phyloP scores from a whole-genome alignment of 2,888 invertebrate species.

The Falcaria lacertinaria region DNA sequence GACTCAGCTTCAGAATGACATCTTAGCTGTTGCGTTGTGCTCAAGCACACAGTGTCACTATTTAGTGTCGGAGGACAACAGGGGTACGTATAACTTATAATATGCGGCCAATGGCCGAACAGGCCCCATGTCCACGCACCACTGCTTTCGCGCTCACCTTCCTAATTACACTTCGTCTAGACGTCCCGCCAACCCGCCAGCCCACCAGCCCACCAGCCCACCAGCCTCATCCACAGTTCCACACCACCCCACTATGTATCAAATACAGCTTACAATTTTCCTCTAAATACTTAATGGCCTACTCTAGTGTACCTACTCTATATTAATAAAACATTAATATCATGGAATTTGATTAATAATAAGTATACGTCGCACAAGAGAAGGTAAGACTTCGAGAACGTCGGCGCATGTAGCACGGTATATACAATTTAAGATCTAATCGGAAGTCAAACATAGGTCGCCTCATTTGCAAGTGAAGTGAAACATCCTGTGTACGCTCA shows the following conservation, averaged over 20 bases:
- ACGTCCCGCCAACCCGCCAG: slow-evolving; percentile 48
- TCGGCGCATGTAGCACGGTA: neutral
- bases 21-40: no score
- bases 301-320: no score
- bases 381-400: no score
- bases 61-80: no score
- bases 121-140: slow-evolving; percentile 32
- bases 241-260: slow-evolving; percentile 40
- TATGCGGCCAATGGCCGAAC: slow-evolving; percentile 41
- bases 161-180: slow-evolving; percentile 75
- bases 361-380: no score
- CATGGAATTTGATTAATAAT: no score
- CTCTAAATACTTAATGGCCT: slow-evolving; percentile 20
- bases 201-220: slow-evolving; percentile 40
- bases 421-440: neutral
- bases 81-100: no score
- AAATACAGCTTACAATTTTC: slow-evolving; percentile 40
- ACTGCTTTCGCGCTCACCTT: slow-evolving; percentile 69
- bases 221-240: slow-evolving; percentile 29
- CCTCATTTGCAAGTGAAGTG: neutral
- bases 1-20: no score
- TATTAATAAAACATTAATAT: no score
- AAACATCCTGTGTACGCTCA: neutral
- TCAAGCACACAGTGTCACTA: no score
- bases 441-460: neutral